Base-by-base conservation (phyloP, 2,888 invertebrate genomes). In the Drosophila atroscutellata region DNA sequence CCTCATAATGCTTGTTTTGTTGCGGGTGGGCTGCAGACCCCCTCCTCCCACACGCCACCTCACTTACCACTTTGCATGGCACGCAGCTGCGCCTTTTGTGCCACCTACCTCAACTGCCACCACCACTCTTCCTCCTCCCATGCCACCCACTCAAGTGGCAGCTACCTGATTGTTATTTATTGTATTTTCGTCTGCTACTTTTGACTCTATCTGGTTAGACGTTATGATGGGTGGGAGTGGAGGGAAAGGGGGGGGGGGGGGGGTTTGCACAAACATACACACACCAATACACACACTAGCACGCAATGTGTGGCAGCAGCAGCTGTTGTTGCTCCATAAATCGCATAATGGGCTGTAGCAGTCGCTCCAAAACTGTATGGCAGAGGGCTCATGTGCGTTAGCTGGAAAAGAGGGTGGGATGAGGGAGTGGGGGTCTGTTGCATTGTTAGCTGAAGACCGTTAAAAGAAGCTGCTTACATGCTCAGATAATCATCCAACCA, bases 121-220 rank as follows among this genome's bases (percentile, higher is more conserved):
- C 11, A 20, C 30, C 9, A 49, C 3, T 9, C 49, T 39, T 24
- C 24, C 5, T 18, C 9, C n/a, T 28, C 55, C 26, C 47, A 58
- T 57, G 47, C 51, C 63, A 58, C 66, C 59, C 67, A 50, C 72
- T 64, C 30, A 54, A 37, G 39, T 56, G 74, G 51, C 74, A 62
- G 72, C 80, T 81, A 81, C 83, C 79, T 84, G 89, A 86, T 88
- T 84, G 79, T 86, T 81, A 83, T 89, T 89, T 86, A 84, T 83
- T 75, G 75, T 81, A 49, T 74, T 68, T 63, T 75, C 75, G 73
- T 71, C 79, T 75, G 75, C 83, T 77, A 55, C 70, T 72, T 56
- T 77, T 77, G 63, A 63, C 59, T 63, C 81, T 67, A 55, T 74
- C 68, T 58, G 65, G 37, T 61, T 78, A 62, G 49, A 61, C 56